Conservation (phyloP, 2,797 vertebrate species). For the Pangasius mekongensis region DNA sequence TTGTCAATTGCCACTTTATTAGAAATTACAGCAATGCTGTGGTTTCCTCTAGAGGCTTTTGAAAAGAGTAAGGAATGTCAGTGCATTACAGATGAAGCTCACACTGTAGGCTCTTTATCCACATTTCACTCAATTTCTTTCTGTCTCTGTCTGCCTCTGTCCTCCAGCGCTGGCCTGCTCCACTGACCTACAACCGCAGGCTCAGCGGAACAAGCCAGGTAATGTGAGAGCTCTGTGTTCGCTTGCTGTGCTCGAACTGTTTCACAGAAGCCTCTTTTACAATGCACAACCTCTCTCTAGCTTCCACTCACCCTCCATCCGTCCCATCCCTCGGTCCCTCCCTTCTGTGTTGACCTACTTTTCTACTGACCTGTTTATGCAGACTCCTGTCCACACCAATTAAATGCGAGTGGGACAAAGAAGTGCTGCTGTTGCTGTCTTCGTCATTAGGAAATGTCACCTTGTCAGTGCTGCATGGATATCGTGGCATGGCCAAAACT, state of each 20-base stretch:
- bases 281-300: constrained; percentile 50
- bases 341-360: constrained; percentile 75
- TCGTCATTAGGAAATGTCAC: constrained; percentile 63
- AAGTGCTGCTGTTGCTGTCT: constrained; percentile 22
- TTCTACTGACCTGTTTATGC: constrained; percentile 75
- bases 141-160: constrained; percentile 5
- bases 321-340: constrained; percentile 47
- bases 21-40: constrained; percentile 9
- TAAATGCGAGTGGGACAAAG: constrained; percentile 51
- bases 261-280: constrained; percentile 49
- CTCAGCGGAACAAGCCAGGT: constrained; percentile 60
- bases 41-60: neutral
- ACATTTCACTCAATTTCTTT: neutral
- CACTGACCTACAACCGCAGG: constrained; percentile 53
- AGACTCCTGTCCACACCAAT: constrained; percentile 59
- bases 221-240: constrained; percentile 62
- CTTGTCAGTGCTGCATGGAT: constrained; percentile 50
- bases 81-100: neutral
- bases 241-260: constrained; percentile 28
- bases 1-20: neutral
- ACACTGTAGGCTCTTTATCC: constrained; percentile 6
- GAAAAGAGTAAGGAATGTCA: neutral
- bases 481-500: neutral
- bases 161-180: constrained; percentile 51
- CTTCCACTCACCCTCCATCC: constrained; percentile 30